These are phyloP conservation scores for Dicrostonyx torquatus DNA, from an alignment of 2,797 vertebrate species.

Conservation along the genomic window DNA sequence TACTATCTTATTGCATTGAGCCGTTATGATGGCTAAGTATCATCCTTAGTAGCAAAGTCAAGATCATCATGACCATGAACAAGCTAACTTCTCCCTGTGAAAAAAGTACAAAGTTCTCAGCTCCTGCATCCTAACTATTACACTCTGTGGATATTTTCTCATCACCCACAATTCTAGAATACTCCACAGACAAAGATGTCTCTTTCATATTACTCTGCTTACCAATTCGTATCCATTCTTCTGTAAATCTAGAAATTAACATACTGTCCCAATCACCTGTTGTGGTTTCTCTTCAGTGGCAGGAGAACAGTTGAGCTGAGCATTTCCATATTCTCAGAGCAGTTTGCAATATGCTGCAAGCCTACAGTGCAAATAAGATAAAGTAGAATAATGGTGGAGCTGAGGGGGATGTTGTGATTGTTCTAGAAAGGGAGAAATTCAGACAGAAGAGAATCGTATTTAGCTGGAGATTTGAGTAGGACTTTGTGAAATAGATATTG, in stretches of 20 bases:
- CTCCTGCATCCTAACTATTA: not conserved
- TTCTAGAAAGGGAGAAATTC: not conserved
- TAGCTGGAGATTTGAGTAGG: not conserved
- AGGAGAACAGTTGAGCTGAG: not conserved
- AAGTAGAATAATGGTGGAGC: not conserved
- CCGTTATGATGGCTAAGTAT: not conserved
- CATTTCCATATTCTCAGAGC: not conserved
- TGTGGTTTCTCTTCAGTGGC: not conserved
- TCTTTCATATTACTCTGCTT: slow-evolving; percentile 24
- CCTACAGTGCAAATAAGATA: not conserved
- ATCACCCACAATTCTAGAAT: not conserved
- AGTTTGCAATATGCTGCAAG: not conserved
- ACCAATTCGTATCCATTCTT: not conserved
- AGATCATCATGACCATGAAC: not conserved
- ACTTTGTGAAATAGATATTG: not conserved
- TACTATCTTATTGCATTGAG: not conserved
- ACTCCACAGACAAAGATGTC: not conserved
- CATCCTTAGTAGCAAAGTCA: not conserved
- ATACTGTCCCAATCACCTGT: not conserved
- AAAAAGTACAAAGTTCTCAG: not conserved
- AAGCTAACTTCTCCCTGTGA: not conserved
- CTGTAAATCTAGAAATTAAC: not conserved
- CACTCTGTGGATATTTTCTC: not conserved
- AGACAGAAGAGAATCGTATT: not conserved
- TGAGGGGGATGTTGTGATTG: not conserved